Evolutionary conservation across 2,888 invertebrate species (phyloP), one percentile per base, ranked within the genome.

Genomic region (Melangyna quadrimaculata): DNA sequence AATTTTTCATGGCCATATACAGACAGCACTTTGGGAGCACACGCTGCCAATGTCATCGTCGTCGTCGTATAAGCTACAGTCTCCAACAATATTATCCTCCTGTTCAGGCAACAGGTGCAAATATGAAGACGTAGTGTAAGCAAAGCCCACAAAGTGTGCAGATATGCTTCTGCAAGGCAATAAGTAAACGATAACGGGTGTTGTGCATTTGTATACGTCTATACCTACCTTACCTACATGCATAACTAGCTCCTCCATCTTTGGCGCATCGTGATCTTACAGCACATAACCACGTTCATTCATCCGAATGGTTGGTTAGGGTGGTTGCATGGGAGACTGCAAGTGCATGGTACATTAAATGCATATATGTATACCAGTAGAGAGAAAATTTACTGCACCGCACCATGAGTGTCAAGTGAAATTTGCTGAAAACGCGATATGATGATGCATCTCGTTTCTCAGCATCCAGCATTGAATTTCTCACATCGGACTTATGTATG

Each of bases 1-100:
- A 84, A 84, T 61, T 75, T 83, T 75, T 82, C 80, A 80, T 72
- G 75, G 80, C 61, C 84, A 45, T 74, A 75, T 57, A 43, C 12
- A 27, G 24, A 43, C 12, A 27, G 24, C 22, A 37, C n/a, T 4
- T 12, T 43, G 61, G 53, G 14, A 67, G 53, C 53, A 59, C 72
- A 59, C 24, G 27, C 65, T 55, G 51, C 24, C 67, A 73, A 73
- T 73, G 61, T 51, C 69, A 63, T 27, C 55, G 82, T 40, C 48
- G 82, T 40, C 48, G 37, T 43, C 55, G 75, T 32, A 22, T 45
- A 19, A 19, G 19, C 45, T 45, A 4, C 17, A 43, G 67, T 51
- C 61, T 59, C n/a, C 14, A n/a, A n/a, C n/a, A n/a, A n/a, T 8
- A 9, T 14, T 27, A 10, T 10, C 10, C 24, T 17, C 12, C 19